phyloP scores from a whole-genome alignment of 1,140 invertebrate genomes.

The Eupristina koningsbergeri region DNA sequence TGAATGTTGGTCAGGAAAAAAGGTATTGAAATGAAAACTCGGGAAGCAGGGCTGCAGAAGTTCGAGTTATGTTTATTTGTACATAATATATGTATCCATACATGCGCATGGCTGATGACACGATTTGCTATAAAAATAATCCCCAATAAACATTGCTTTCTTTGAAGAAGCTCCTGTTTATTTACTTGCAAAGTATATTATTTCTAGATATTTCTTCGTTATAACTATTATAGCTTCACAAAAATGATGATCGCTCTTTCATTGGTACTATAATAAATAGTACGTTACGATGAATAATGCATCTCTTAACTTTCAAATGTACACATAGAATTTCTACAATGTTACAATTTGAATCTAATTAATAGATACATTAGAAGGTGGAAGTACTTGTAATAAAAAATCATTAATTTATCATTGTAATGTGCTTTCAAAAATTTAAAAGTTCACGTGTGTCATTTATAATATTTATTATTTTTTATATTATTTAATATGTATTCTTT shows the following conservation, averaged over 20 bases:
- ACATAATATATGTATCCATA: constrained; percentile 17
- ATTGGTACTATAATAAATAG: not conserved
- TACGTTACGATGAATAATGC: not conserved
- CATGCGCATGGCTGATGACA: constrained; percentile 43
- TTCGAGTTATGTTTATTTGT: constrained; percentile 21
- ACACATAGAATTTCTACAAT: not conserved
- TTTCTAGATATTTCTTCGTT: not conserved
- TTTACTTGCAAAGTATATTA: not conserved
- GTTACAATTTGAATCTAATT: not conserved
- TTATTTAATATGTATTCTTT: too few species aligned
- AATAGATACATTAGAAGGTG: too few species aligned
- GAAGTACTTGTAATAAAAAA: too few species aligned
- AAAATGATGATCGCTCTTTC: not conserved
- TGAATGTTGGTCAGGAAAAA: constrained; percentile 54
- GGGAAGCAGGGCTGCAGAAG: not conserved
- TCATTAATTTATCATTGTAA: too few species aligned
- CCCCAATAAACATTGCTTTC: not conserved
- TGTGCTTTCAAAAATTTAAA: too few species aligned
- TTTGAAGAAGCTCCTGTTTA: not conserved
- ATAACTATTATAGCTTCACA: too few species aligned
- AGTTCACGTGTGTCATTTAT: too few species aligned
- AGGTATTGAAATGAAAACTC: constrained; percentile 2
- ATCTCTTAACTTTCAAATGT: not conserved
- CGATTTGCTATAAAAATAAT: constrained; percentile 32
- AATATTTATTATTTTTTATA: too few species aligned